phyloP scores from a whole-genome alignment of 2,113 vertebrate genomes.

The Dipodomys spectabilis region DNA sequence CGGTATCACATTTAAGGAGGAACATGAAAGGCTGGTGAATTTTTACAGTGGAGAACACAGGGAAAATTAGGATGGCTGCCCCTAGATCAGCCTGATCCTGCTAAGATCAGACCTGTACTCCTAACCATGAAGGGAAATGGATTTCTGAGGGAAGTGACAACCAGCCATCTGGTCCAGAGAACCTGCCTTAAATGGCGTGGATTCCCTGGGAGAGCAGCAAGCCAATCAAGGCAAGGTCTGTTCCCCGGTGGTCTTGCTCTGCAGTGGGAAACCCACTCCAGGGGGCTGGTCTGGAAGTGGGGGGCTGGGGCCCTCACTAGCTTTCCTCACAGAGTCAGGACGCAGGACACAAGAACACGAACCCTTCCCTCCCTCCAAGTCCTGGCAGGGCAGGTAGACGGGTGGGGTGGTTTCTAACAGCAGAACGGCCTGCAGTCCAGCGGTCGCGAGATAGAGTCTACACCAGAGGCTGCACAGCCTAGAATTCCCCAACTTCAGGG shows the following conservation, averaged over 20 bases:
- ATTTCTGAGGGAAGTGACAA: background rate
- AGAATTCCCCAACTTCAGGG: background rate
- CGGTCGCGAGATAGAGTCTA: background rate
- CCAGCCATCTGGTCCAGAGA: background rate
- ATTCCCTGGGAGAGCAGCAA: background rate
- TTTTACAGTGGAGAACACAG: background rate
- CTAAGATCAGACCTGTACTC: background rate
- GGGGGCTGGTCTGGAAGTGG: too few relatives aligned
- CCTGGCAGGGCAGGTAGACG: background rate
- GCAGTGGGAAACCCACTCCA: background rate
- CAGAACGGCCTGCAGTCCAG: background rate
- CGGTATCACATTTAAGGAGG: background rate
- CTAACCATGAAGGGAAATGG: background rate
- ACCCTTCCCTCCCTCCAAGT: background rate
- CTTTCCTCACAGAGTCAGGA: conserved; percentile 42
- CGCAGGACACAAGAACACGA: background rate
- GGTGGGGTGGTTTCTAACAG: background rate
- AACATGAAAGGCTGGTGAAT: background rate
- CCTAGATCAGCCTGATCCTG: too few relatives aligned
- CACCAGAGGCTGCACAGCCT: background rate
- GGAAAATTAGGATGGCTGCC: background rate
- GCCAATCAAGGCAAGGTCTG: background rate
- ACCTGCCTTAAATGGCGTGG: conserved; percentile 13
- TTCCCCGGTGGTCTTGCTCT: background rate
- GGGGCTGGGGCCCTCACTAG: background rate